Evolutionary conservation across 23 tunicate species (phyloP), one percentile per base, ranked within the genome.

Genomic region (Diplosoma virens): DNA sequence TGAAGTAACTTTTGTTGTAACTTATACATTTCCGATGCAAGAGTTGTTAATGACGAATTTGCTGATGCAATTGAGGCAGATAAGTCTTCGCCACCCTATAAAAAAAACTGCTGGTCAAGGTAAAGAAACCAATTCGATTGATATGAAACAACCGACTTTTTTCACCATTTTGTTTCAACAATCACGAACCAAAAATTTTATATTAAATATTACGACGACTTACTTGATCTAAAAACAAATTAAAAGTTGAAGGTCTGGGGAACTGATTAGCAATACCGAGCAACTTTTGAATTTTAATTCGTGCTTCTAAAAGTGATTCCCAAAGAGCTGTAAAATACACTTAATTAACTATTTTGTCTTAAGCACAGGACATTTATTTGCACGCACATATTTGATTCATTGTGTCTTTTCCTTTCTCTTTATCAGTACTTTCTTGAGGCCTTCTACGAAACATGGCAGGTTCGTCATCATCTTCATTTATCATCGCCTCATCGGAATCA

Each of bases 281-380:
- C 48, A 79, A 25, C 52, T 86, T 79, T 63, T 86, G 92, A 60
- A 69, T 32, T 65, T 79, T 79, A 25, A 86, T 86, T 46, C 92
- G 80, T 1, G 63, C 37, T 79, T 86, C 92, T 26, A 86, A 48
- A 59, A 79, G 63, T 3, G 25, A 33, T 72, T 86, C 92, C 92
- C 92, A 86, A 21, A 86, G 47, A 23, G 30, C 89, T 84, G 56
- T 25, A 77, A 46, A 1, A 9, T 0, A 69, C 16, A 66, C n/a
- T 28, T n/a, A n/a, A n/a, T n/a, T n/a, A n/a, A n/a, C n/a, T n/a
- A n/a, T n/a, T n/a, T n/a, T n/a, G n/a, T n/a, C n/a, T n/a, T n/a
- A n/a, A n/a, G n/a, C n/a, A n/a, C n/a, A n/a, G n/a, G n/a, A n/a
- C n/a, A n/a, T n/a, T n/a, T n/a, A n/a, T n/a, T 7, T 41, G 25